Base-by-base conservation (phyloP, 2,888 invertebrate species). In the Pimpla rufipes region DNA sequence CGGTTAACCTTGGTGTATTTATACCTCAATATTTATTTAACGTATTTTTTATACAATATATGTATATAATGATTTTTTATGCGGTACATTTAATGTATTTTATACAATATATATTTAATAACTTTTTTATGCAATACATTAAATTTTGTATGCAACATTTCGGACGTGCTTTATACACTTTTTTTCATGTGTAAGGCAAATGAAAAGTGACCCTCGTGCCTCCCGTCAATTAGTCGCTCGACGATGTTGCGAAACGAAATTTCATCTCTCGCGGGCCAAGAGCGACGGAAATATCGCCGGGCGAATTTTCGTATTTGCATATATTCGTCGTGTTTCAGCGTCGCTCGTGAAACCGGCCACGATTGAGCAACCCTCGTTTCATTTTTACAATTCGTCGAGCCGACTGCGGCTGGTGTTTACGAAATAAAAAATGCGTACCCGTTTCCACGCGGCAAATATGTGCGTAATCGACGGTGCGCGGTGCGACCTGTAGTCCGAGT, bases 1-100 rank as follows among this genome's bases (percentile, higher is more conserved):
- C 47, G 18, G 29, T 62, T 55, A 57, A 71, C 64, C 74, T 52
- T 59, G 23, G 62, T 57, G 45, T 50, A 70, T 79, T 67, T 35
- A 73, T 70, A 64, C 16, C 35, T 7, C 6, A 59, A 59, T 37
- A 13, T 8, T n/a, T 40, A 42, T 47, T 23, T 4, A 47, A 47
- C 10, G 21, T 21, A 21, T 55, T 8, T 23, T 23, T 21, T 10
- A 52, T 2, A 52, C 52, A 52, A 10, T 29, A 55, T 52, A 2
- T 16, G 11, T 21, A 8, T 2, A 55, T 11, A 55, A n/a, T n/a
- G n/a, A n/a, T n/a, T n/a, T n/a, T n/a, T n/a, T n/a, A n/a, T n/a
- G n/a, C n/a, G n/a, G n/a, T n/a, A n/a, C n/a, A n/a, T n/a, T n/a
- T n/a, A n/a, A n/a, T n/a, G n/a, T n/a, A n/a, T n/a, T n/a, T n/a